Percentiles rank a stretch among this genome's conserved stretches.
phyloP scores from a whole-genome alignment of 2,888 invertebrate species.

The Caradrina kadenii region DNA sequence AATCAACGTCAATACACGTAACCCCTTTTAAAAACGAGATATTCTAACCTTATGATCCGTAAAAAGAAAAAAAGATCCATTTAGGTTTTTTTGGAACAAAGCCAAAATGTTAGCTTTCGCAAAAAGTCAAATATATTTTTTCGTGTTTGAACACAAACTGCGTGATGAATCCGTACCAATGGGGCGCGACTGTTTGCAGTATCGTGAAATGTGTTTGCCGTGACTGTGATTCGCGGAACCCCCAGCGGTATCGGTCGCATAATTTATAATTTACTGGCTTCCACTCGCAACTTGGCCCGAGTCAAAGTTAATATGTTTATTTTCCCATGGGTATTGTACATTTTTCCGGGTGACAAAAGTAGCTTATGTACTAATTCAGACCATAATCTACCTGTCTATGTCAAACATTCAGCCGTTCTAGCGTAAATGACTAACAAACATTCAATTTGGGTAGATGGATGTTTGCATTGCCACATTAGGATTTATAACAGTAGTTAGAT shows the following conservation, averaged over 20 bases:
- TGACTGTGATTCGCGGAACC: neutral
- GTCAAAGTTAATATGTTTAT: no score
- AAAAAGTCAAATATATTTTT: conserved; percentile 26
- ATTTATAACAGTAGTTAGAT: no score
- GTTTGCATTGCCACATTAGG: no score
- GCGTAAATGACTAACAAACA: no score
- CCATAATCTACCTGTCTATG: no score
- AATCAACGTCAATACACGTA: conserved; percentile 8
- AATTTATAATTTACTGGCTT: no score
- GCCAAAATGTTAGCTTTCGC: conserved; percentile 44
- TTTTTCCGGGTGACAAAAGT: no score
- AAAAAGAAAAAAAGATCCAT: conserved; percentile 49
- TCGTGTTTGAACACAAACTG: conserved; percentile 39
- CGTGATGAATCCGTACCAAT: conserved; percentile 45
- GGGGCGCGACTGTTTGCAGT: conserved; percentile 20
- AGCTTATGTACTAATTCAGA: no score
- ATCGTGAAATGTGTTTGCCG: conserved; percentile 9
- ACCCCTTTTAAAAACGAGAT: conserved; percentile 40
- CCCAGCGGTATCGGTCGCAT: neutral
- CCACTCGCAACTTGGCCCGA: no score
- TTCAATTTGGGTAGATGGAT: no score
- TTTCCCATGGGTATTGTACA: no score
- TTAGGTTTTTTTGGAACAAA: conserved; percentile 48
- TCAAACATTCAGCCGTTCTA: no score
- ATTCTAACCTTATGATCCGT: conserved; percentile 38